Evolutionary conservation across 2,113 vertebrate species (phyloP).

Genomic region (Eptesicus fuscus): DNA sequence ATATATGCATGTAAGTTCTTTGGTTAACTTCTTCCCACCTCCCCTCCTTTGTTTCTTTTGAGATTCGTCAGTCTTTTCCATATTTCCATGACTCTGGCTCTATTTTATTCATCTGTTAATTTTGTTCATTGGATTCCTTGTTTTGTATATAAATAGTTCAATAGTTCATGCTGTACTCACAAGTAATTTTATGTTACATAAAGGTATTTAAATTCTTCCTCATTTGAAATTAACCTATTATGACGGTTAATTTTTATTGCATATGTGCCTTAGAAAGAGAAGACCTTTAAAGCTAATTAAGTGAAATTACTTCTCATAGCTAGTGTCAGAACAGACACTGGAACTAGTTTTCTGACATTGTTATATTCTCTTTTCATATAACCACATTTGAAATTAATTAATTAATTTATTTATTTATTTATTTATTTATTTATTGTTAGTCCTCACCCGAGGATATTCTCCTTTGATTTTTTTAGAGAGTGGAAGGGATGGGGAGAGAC

Average conservation of each 20-base stretch:
- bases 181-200: conserved; percentile 17
- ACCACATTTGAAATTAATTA: background rate
- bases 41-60: no score
- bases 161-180: background rate
- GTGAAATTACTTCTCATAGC: background rate
- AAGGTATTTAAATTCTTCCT: background rate
- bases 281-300: background rate
- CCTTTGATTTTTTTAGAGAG: no score
- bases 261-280: background rate
- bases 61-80: no score
- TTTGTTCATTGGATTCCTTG: no score
- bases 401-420: no score
- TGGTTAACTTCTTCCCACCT: no score
- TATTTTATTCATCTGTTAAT: no score
- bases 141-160: conserved; percentile 8
- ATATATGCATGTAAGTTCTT: no score
- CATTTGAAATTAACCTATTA: background rate
- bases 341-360: background rate
- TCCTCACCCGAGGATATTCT: no score
- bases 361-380: background rate
- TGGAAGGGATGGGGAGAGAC: no score
- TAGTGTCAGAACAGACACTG: background rate
- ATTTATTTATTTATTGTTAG: no score
- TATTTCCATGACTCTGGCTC: no score
- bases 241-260: background rate